A percentile compares a stretch with the other conserved stretches of the same genome.
Conservation (phyloP, 2,888 invertebrate genomes). For the Tortricodes alternella region DNA sequence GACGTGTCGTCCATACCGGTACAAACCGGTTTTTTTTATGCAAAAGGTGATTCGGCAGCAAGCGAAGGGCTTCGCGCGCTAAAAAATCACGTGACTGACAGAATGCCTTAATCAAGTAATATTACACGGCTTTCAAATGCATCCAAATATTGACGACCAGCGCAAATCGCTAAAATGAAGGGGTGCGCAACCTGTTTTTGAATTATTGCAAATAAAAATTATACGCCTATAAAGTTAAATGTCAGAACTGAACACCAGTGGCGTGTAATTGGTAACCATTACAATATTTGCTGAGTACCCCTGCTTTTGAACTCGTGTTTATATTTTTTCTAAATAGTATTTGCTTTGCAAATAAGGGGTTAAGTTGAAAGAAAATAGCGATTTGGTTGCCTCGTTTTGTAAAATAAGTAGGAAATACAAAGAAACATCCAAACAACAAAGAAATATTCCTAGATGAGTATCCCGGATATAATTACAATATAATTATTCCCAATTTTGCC, state of each 20-base stretch:
- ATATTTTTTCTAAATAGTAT: conserved; percentile 48
- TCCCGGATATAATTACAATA: no score
- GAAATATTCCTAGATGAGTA: no score
- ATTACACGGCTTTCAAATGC: not conserved
- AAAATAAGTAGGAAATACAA: no score
- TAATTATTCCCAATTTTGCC: no score
- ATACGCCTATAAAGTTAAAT: conserved; percentile 20
- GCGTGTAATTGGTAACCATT: conserved; percentile 73
- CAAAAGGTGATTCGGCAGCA: no score
- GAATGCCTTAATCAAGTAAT: no score
- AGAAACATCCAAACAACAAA: no score
- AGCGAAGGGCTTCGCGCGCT: no score
- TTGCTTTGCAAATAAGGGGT: conserved; percentile 38
- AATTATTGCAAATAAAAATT: conserved; percentile 23
- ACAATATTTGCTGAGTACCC: conserved; percentile 60
- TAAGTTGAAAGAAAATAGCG: conserved; percentile 14
- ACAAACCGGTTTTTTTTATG: no score
- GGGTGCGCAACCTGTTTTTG: conserved; percentile 3
- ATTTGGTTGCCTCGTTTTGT: not conserved
- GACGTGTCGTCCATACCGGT: no score
- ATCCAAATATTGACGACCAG: conserved; percentile 14
- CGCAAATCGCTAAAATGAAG: conserved; percentile 17
- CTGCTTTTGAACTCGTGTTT: conserved; percentile 60
- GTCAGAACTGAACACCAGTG: conserved; percentile 41
- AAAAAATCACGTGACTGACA: no score